A percentile compares a stretch with the other conserved stretches of the same genome.
Evolutionary conservation across 2,797 vertebrate species (phyloP).

Genomic region (Liasis olivaceus): DNA sequence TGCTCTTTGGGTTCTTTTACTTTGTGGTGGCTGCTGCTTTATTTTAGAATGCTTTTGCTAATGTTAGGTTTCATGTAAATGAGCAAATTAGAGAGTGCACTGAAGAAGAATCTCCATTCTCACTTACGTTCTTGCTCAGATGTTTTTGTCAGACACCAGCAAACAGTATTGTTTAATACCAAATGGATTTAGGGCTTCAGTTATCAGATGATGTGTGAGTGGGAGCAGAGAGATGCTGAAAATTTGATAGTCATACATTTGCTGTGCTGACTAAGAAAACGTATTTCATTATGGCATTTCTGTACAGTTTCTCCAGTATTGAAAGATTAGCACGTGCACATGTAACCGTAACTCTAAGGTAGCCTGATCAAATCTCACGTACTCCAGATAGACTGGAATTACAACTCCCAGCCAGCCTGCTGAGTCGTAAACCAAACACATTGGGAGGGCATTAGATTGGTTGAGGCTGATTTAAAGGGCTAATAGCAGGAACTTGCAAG

Average conservation of each 20-base stretch:
- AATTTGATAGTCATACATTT: conserved; percentile 40
- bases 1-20: neutral
- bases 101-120: conserved; percentile 7
- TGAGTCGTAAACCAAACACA: neutral
- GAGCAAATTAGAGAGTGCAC: neutral
- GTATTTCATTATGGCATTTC: neutral
- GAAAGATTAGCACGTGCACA: neutral
- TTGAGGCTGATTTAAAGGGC: neutral
- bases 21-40: neutral
- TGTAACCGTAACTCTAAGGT: neutral
- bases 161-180: conserved; percentile 35
- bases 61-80: neutral
- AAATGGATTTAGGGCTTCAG: conserved; percentile 32
- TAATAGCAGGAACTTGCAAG: neutral
- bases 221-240: conserved; percentile 15
- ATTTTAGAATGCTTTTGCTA: neutral
- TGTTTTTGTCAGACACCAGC: conserved; percentile 6
- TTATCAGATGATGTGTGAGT: conserved; percentile 33
- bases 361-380: neutral
- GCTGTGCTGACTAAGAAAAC: conserved; percentile 34
- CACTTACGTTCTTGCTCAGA: neutral
- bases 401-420: neutral
- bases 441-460: neutral
- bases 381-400: neutral
- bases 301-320: neutral